Conservation (phyloP, 2,113 vertebrate genomes). For the Sminthopsis crassicaudata region DNA sequence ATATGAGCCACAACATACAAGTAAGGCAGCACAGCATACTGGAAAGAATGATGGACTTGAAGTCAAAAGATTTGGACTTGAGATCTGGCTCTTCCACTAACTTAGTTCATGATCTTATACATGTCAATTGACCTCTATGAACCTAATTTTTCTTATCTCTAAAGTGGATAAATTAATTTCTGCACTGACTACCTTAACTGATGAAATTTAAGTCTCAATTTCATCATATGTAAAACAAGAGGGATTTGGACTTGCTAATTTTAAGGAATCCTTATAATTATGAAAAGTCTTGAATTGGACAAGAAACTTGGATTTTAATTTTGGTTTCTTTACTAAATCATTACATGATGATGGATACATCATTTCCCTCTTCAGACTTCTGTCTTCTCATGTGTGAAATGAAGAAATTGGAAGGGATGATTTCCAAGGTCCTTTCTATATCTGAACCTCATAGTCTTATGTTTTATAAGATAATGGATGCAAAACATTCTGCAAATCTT, state of each 20-base stretch:
- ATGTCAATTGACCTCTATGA: background rate
- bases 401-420: background rate
- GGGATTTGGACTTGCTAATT: background rate
- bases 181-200: background rate
- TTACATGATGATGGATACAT: background rate
- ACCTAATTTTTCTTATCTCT: background rate
- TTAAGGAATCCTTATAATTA: background rate
- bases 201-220: background rate
- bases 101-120: background rate
- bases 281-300: background rate
- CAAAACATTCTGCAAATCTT: background rate
- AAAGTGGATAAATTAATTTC: background rate
- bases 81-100: background rate
- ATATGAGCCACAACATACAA: background rate
- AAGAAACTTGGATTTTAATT: background rate
- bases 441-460: background rate
- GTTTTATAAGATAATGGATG: background rate
- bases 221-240: background rate
- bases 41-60: background rate
- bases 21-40: background rate
- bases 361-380: rapidly evolving
- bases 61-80: background rate
- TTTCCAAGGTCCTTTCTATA: background rate
- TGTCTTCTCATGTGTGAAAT: background rate
- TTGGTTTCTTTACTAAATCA: background rate